Evolutionary conservation across 2,797 vertebrate genomes (phyloP), one percentile per base, ranked within the genome.

Genomic region (Parambassis ranga): DNA sequence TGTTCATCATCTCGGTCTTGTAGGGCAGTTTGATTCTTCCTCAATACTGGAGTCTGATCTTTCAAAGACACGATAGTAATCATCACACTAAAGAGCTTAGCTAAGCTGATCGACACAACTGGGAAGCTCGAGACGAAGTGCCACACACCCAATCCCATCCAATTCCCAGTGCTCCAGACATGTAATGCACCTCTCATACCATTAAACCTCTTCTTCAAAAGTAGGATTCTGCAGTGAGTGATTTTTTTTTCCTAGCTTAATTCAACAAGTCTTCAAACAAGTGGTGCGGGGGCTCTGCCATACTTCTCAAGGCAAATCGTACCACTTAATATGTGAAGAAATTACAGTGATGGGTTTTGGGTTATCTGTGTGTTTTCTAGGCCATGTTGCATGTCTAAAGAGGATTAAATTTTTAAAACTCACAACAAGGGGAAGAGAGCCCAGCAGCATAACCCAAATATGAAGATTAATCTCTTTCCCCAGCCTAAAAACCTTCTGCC

Each of bases 371-470:
- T 27, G 52, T 53, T 66, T 81, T 65, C 26, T 15, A 42, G 57
- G 53, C 46, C 47, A 55, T 14, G 24, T 56, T 61, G 38, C 65
- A 79, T 66, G 61, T 83, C 73, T 62, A 63, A 49, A 86, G 75
- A 82, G 75, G 82, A 88, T 87, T 86, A 74, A 1, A 70, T 77
- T 76, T 87, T 67, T n/a, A n/a, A 51, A 82, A 81, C 49, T 70
- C 57, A 69, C 47, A 79, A 74, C 64, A 76, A 73, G 52, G 38
- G 33, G 33, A 30, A 57, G 32, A 65, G 67, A 64, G 65, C 73
- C 61, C 8, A 0, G 39, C 69, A 75, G 68, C 60, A 44, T 44
- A 71, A 66, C 51, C 72, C 62, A 74, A 71, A 86, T 81, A 71
- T 70, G 64, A 80, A 81, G 77, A 84, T 72, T 67, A 84, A 84